A percentile compares a stretch with the other conserved stretches of the same genome.
phyloP scores from a whole-genome alignment of 2,113 vertebrate genomes.

The Epinephelus lanceolatus region DNA sequence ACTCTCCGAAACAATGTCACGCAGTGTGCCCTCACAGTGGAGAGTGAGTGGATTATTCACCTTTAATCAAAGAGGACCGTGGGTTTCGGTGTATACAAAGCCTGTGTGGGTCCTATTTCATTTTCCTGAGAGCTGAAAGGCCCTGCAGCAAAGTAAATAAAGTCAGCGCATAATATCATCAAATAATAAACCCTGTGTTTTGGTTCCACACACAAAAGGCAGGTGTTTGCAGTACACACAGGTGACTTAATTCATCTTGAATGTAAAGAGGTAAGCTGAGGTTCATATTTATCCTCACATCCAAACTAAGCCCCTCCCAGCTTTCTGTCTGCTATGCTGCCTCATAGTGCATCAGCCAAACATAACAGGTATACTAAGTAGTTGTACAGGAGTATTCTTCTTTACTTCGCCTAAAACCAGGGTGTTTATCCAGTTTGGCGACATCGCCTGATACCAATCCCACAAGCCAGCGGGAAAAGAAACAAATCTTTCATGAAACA shows the following conservation, averaged over 20 bases:
- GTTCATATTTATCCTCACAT: neutral
- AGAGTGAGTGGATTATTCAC: constrained; percentile 16
- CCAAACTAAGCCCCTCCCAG: neutral
- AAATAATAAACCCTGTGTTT: constrained; percentile 46
- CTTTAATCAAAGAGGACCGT: constrained; percentile 4
- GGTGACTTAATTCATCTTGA: neutral
- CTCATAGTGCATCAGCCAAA: neutral
- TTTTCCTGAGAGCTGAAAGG: constrained; percentile 37
- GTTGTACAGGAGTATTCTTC: neutral
- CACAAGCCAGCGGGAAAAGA: neutral
- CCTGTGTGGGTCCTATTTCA: neutral
- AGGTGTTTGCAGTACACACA: constrained; percentile 57
- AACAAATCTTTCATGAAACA: constrained; percentile 2
- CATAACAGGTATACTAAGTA: neutral
- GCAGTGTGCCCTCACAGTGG: neutral
- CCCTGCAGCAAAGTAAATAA: constrained; percentile 38
- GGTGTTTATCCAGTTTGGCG: constrained; percentile 42
- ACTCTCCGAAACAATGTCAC: neutral
- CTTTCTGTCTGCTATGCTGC: neutral
- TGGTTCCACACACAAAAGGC: constrained; percentile 47
- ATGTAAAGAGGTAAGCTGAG: neutral
- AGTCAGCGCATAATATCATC: constrained; percentile 34
- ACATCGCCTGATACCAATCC: constrained; percentile 30
- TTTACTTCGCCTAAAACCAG: neutral
- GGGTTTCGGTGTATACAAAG: constrained; percentile 9